Evolutionary conservation across 2,888 invertebrate genomes (phyloP).

Genomic region (Coelogynopora nodosa): DNA sequence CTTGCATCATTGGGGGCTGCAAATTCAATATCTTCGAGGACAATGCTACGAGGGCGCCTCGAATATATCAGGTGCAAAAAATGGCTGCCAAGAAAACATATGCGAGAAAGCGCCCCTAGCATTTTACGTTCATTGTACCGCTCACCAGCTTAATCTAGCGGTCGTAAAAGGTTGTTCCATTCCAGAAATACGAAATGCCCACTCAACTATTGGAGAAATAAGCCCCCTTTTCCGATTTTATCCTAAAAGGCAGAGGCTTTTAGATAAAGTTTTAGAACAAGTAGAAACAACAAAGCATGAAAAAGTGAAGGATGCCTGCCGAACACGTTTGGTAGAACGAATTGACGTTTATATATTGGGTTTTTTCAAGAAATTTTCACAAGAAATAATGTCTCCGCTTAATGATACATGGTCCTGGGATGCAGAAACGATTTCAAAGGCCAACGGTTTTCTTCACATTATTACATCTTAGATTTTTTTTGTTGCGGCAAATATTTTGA

Average conservation of each 20-base stretch:
- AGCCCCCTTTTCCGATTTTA: not conserved
- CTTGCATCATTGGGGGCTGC: not conserved
- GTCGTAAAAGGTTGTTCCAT: not conserved
- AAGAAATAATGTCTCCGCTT: not conserved
- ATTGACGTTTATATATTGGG: not conserved
- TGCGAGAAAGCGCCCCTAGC: not conserved
- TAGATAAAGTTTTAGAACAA: not conserved
- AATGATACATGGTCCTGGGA: not conserved
- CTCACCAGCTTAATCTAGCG: not conserved
- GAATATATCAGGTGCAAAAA: not conserved
- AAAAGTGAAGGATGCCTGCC: not conserved
- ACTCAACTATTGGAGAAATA: not conserved
- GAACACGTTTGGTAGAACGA: not conserved
- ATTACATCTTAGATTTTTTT: not conserved
- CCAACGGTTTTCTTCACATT: not conserved
- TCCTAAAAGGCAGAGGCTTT: not conserved
- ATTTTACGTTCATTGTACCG: not conserved
- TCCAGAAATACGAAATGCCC: not conserved
- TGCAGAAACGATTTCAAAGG: not conserved
- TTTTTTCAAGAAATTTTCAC: not conserved
- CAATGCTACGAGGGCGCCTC: not conserved
- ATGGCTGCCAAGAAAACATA: not conserved
- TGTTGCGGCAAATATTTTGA: not conserved
- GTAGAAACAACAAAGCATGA: not conserved
- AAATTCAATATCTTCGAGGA: not conserved